Conservation (phyloP, 35 echinoderm and acorn worm species). For the Apostichopus californicus region DNA sequence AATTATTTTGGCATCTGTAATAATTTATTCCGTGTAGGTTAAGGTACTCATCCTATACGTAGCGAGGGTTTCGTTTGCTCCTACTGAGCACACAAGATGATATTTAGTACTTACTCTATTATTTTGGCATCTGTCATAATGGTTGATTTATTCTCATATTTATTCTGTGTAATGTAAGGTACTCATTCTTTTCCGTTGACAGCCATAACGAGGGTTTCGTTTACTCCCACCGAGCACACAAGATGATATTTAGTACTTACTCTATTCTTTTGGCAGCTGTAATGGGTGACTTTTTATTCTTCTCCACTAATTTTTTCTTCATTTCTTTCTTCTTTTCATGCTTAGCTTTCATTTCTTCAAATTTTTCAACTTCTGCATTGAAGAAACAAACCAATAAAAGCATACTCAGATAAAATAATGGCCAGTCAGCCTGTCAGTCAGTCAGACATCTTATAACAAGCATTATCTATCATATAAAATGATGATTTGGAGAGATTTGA, state of each 20-base stretch:
- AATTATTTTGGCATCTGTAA: no score
- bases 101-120: slow-evolving; percentile 60
- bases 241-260: slow-evolving; percentile 53
- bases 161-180: no score
- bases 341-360: slow-evolving; percentile 81
- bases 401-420: no score
- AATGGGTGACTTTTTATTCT: slow-evolving; percentile 61
- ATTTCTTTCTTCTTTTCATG: slow-evolving; percentile 93
- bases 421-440: no score
- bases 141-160: no score
- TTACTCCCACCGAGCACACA: neutral
- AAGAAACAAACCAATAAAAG: neutral
- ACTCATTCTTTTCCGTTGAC: no score
- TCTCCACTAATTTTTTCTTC: slow-evolving; percentile 86
- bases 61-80: neutral
- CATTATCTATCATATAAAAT: no score
- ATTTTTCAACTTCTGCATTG: slow-evolving; percentile 72
- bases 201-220: neutral
- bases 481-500: no score
- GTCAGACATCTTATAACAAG: no score
- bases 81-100: neutral
- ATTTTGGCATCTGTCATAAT: neutral
- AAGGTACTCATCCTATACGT: no score
- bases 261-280: slow-evolving; percentile 77
- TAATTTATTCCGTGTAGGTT: no score